A percentile compares a stretch with the other conserved stretches of the same genome.
phyloP scores from a whole-genome alignment of 1,140 invertebrate genomes.

The Calephelis virginiensis region DNA sequence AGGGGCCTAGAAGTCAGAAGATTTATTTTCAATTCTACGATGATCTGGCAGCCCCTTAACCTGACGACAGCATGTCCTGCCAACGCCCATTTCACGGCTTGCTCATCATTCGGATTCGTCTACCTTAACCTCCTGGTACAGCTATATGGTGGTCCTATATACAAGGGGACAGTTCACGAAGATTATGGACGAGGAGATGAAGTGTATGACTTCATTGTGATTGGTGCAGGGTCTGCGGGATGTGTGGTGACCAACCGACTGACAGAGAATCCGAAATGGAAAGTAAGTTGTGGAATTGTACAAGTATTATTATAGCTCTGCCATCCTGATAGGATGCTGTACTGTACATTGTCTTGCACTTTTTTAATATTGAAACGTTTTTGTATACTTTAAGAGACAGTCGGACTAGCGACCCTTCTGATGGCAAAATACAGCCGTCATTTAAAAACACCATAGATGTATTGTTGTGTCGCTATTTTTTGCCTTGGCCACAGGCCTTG shows the following conservation, averaged over 20 bases:
- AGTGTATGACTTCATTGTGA: conserved; percentile 45
- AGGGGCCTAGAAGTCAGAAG: no score
- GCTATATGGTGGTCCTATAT: conserved; percentile 27
- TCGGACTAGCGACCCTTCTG: no score
- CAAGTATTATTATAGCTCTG: no score
- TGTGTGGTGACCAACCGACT: conserved; percentile 82
- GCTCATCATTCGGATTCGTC: conserved; percentile 36
- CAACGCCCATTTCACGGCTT: conserved; percentile 30
- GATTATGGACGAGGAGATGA: conserved; percentile 19
- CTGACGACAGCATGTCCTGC: conserved; percentile 37
- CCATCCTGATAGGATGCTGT: no score
- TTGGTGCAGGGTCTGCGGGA: conserved; percentile 40
- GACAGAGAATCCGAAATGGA: conserved; percentile 74
- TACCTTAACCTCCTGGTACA: conserved; percentile 41
- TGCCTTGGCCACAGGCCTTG: no score
- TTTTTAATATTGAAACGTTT: no score
- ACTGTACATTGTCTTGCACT: no score
- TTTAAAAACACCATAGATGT: no score
- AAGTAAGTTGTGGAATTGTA: conserved; percentile 48
- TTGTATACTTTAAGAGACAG: no score
- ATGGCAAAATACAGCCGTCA: no score
- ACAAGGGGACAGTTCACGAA: conserved; percentile 20
- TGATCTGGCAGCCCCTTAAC: conserved; percentile 39
- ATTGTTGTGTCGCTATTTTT: no score
- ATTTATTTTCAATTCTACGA: conserved; percentile 4